phyloP scores from a whole-genome alignment of 2,888 invertebrate genomes.

The Parelbella ahira region DNA sequence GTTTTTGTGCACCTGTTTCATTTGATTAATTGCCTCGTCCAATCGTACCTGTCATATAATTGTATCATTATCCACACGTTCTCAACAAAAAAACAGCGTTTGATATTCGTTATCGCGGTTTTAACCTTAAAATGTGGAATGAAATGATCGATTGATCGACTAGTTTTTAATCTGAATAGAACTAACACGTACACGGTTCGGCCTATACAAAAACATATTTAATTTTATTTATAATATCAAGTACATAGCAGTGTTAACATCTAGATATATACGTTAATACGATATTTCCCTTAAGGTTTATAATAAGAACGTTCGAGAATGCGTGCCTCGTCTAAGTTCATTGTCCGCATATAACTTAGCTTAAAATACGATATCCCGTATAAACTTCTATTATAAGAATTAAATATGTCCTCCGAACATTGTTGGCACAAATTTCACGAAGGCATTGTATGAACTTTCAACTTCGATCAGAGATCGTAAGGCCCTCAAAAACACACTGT shows the following conservation, averaged over 20 bases:
- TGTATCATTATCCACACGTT: constrained; percentile 32
- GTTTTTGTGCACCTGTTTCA: constrained; percentile 61
- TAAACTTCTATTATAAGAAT: not conserved
- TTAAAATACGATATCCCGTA: too few relatives aligned
- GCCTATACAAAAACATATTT: too few relatives aligned
- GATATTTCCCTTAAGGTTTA: too few relatives aligned
- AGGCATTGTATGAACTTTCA: constrained; percentile 21
- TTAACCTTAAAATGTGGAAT: constrained; percentile 21
- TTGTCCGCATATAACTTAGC: too few relatives aligned
- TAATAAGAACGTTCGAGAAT: too few relatives aligned
- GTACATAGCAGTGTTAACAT: too few relatives aligned
- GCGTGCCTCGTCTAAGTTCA: too few relatives aligned
- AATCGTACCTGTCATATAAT: constrained; percentile 61
- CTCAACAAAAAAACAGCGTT: constrained; percentile 14
- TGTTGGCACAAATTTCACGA: constrained; percentile 19
- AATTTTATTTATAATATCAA: too few relatives aligned
- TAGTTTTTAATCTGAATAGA: constrained; percentile 9
- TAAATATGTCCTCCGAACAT: constrained; percentile 1
- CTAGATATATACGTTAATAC: too few relatives aligned
- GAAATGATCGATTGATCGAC: constrained; percentile 16
- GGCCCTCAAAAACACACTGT: too few relatives aligned
- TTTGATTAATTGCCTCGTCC: constrained; percentile 64
- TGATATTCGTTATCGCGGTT: constrained; percentile 18
- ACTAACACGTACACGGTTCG: too few relatives aligned
- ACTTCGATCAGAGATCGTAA: constrained; percentile 12